Base-by-base conservation (phyloP, 2,113 vertebrate species). In the Anoplopoma fimbria region DNA sequence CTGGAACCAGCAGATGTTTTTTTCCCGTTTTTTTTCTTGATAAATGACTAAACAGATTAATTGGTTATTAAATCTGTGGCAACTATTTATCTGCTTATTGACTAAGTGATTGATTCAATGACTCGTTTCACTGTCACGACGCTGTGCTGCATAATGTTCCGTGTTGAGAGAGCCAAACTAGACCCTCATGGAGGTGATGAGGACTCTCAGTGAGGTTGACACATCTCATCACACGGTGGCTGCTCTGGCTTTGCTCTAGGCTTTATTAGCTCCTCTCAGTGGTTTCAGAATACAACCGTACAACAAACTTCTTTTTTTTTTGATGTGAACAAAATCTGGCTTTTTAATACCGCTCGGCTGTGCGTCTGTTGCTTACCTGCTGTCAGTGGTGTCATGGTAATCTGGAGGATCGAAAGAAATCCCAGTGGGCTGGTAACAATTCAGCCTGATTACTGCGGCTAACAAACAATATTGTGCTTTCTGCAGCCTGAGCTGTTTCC, bases 401-500 rank as follows among this genome's bases (percentile, higher is more conserved):
- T 86, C 79, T 85, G 58, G 40, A 40, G 61, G 83, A 89, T 83
- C 17, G 13, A 85, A 78, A 81, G 58, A 71, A 82, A 85, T 82
- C 88, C 83, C 81, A 86, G 75, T 49, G 72, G 79, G 74, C 76
- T 76, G 34, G 0, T 86, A 81, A 80, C 85, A 83, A 87, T 87
- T 89, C 77, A 65, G 67, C 75, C 81, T 90, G 87, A 86, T 91
- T 85, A 84, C 83, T 75, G 77, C 47, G 12, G 61, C 82, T 84
- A 79, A 81, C 81, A 87, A 84, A 88, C 78, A 87, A 70, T 80
- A 70, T 42, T 70, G 79, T 60, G 75, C 67, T 82, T 74, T 84
- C 61, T 69, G 61, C 81, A 79, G 76, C 60, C 29, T 7, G 77
- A 85, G 51, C 3, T 13, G 23, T 67, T 17, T 47, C 27, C 61